Evolutionary conservation across 2,888 invertebrate species (phyloP), one percentile per base, ranked within the genome.

Genomic region (Nemotelus pantherinus): DNA sequence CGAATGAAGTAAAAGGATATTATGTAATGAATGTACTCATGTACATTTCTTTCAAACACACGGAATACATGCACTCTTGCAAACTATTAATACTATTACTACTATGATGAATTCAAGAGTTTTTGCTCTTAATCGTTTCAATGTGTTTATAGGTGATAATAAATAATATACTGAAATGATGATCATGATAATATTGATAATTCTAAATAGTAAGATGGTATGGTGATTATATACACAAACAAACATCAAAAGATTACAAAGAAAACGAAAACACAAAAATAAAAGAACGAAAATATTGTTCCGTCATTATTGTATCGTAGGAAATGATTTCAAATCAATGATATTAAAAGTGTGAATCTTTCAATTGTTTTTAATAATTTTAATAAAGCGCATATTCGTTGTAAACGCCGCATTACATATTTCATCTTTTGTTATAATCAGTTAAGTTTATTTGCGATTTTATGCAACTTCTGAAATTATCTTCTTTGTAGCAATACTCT

Each of bases 91-190:
- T 50, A 65, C 41, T 47, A 65, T 4, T 65, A 44, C n/a, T 65
- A 65, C 45, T 45, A 65, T 47, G 25, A 65, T 65, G n/a, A 71
- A 43, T 71, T 55, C 57, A 39, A 55, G 43, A 57, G 57, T 43
- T 71, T 55, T 71, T 71, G 55, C 43, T 57, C 57, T 53, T n/a
- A 68, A 50, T 53, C 53, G 68, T 68, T 68, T 68, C 9, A 71
- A 50, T 9, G 50, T 50, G 50, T 50, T 50, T 50, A 50, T 50
- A 50, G 25, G 25, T 25, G 25, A 25, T 25, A 25, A 25, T 25
- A 25, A 25, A 25, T 25, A 50, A 50, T 5, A 50, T 50, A 50
- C 5, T 50, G 5, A 10, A 43, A 65, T 45, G 41, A 65, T 25
- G 9, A 6, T 65, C 9, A n/a, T 39, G n/a, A 65, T 45, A 65